Percentiles rank a stretch among this genome's conserved stretches.
Conservation (phyloP, 2,888 invertebrate genomes). For the Erpobdella octoculata region DNA sequence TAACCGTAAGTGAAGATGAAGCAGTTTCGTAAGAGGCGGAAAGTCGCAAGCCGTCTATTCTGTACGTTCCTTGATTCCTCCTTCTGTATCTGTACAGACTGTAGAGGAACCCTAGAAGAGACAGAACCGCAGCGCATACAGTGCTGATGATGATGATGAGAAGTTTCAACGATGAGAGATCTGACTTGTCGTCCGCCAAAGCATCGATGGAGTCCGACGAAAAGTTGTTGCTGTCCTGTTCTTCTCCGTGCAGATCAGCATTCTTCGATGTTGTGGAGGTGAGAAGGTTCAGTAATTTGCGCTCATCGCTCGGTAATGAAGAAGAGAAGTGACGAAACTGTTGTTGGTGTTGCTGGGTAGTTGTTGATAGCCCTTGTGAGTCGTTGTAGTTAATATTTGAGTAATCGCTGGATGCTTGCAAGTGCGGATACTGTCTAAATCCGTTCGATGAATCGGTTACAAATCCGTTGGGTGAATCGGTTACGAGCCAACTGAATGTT, state of each 20-base stretch:
- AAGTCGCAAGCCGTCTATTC: conserved; percentile 9
- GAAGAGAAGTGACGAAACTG: neutral
- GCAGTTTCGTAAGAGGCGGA: neutral
- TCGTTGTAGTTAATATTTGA: too few species aligned
- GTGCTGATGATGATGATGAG: neutral
- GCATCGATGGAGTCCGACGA: neutral
- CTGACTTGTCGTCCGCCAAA: neutral
- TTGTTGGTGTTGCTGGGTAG: too few species aligned
- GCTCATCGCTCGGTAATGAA: conserved; percentile 11
- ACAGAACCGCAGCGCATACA: neutral
- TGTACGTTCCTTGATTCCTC: conserved; percentile 11
- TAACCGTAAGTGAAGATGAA: neutral
- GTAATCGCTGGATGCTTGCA: too few species aligned
- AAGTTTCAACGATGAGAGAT: neutral
- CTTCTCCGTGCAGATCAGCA: neutral
- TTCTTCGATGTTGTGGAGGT: neutral
- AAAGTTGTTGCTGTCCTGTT: neutral
- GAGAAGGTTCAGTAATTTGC: conserved; percentile 8
- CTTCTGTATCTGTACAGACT: neutral
- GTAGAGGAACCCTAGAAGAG: neutral
- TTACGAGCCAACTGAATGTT: too few species aligned
- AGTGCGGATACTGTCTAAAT: too few species aligned
- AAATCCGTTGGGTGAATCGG: too few species aligned
- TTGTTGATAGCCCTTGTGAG: too few species aligned
- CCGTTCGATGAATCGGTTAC: too few species aligned